These are phyloP conservation scores for Poeciliopsis gracilis DNA, from an alignment of 2,797 vertebrate species.

Conservation along the genomic window DNA sequence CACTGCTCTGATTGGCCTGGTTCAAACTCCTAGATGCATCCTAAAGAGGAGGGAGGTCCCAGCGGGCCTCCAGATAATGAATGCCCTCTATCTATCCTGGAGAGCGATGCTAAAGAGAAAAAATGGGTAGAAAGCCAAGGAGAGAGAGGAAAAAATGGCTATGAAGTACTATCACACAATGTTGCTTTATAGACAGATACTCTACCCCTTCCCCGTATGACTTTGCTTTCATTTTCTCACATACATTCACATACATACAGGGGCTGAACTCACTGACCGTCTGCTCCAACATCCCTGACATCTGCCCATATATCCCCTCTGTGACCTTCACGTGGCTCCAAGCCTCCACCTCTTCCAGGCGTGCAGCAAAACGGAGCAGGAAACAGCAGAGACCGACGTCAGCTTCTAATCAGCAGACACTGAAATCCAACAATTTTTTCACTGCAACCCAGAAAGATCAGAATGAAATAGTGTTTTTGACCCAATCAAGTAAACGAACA, in stretches of 20 bases:
- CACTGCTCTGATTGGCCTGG: conserved; percentile 59
- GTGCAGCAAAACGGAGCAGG: background rate
- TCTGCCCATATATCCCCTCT: conserved; percentile 41
- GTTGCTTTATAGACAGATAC: conserved; percentile 37
- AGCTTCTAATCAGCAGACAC: conserved; percentile 13
- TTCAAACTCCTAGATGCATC: conserved; percentile 69
- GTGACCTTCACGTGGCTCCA: conserved; percentile 57
- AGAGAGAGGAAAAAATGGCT: conserved; percentile 21
- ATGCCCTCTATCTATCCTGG: conserved; percentile 73
- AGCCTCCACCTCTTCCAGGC: conserved; percentile 9
- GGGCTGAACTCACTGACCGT: conserved; percentile 45
- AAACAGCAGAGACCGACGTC: conserved; percentile 25
- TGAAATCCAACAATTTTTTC: conserved; percentile 9
- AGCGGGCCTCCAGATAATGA: conserved; percentile 71
- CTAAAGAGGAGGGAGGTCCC: conserved; percentile 70
- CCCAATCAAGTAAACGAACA: too few relatives aligned
- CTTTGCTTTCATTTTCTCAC: conserved; percentile 25
- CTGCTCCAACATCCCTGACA: conserved; percentile 47
- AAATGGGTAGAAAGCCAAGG: conserved; percentile 22
- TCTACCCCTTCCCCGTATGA: background rate
- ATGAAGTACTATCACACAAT: conserved; percentile 30
- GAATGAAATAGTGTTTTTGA: background rate
- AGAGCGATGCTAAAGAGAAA: conserved; percentile 43
- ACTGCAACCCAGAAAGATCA: background rate
- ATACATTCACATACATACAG: conserved; percentile 31